Conservation (phyloP, 2,113 vertebrate species). For the Pyrgilauda ruficollis region DNA sequence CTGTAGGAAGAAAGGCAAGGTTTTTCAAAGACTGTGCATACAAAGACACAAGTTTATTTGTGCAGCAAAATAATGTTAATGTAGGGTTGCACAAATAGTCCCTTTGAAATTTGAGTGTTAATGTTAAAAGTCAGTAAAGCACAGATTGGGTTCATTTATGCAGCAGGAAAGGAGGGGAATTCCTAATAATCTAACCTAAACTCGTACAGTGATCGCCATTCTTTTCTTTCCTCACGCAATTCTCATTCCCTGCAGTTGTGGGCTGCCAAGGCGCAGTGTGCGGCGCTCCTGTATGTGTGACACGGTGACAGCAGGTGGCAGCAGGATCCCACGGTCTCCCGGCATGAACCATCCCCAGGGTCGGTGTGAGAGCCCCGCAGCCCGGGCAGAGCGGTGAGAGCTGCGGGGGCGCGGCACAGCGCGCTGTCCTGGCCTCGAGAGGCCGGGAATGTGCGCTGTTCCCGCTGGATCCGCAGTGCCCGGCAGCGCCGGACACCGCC, state of each 20-base stretch:
- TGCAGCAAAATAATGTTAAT: too few relatives aligned
- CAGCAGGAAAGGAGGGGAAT: neutral
- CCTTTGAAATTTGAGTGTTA: neutral
- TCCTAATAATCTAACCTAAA: neutral
- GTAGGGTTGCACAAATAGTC: neutral
- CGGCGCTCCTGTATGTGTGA: neutral
- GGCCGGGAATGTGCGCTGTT: accelerated
- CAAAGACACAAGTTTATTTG: neutral
- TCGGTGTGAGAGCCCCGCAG: neutral
- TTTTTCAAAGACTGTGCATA: neutral
- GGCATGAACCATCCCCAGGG: neutral
- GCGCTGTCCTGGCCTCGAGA: neutral
- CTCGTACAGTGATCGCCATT: accelerated
- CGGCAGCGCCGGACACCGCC: neutral
- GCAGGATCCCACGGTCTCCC: neutral
- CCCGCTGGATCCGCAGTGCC: accelerated
- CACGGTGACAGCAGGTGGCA: slow-evolving; percentile 48
- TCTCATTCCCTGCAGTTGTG: accelerated
- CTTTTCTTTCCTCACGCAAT: accelerated
- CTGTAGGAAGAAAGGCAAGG: neutral
- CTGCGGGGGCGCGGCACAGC: accelerated
- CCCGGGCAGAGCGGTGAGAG: accelerated
- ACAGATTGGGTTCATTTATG: neutral
- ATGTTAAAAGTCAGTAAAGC: neutral
- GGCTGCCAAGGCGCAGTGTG: neutral